Conservation (phyloP, 1,140 invertebrate species). For the Manduca sexta region DNA sequence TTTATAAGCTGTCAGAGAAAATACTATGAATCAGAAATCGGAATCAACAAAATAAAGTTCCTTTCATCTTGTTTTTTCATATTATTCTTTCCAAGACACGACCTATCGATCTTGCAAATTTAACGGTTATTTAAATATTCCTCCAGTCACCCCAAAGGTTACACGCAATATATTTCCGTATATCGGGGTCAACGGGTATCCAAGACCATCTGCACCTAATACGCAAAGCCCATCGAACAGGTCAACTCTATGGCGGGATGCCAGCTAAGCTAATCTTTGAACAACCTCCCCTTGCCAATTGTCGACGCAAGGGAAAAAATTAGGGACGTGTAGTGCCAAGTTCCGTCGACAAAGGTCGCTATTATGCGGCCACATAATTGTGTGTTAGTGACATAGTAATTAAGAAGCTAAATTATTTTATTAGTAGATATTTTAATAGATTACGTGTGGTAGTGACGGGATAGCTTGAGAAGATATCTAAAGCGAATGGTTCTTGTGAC, state of each 20-base stretch:
- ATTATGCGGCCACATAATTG: neutral
- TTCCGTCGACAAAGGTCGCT: slow-evolving; percentile 4
- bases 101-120: too few relatives aligned
- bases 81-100: too few relatives aligned
- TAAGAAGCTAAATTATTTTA: too few relatives aligned
- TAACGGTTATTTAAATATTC: neutral
- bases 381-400: too few relatives aligned
- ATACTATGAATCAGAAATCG: too few relatives aligned
- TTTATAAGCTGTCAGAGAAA: too few relatives aligned
- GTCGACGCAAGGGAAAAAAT: slow-evolving; percentile 7
- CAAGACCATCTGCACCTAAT: neutral
- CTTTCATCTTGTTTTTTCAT: too few relatives aligned
- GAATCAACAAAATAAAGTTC: too few relatives aligned
- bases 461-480: too few relatives aligned
- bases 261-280: slow-evolving; percentile 18
- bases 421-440: too few relatives aligned
- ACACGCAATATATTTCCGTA: neutral
- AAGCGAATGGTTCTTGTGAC: too few relatives aligned
- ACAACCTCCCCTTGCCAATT: slow-evolving; percentile 17
- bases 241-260: slow-evolving; percentile 16
- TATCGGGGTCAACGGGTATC: slow-evolving; percentile 1
- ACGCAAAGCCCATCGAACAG: neutral
- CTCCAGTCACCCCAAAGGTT: neutral
- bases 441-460: too few relatives aligned
- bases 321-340: slow-evolving; percentile 7